Percentiles rank a stretch among this genome's conserved stretches.
phyloP scores from a whole-genome alignment of 2,888 invertebrate genomes.

The Petrophora chlorosata region DNA sequence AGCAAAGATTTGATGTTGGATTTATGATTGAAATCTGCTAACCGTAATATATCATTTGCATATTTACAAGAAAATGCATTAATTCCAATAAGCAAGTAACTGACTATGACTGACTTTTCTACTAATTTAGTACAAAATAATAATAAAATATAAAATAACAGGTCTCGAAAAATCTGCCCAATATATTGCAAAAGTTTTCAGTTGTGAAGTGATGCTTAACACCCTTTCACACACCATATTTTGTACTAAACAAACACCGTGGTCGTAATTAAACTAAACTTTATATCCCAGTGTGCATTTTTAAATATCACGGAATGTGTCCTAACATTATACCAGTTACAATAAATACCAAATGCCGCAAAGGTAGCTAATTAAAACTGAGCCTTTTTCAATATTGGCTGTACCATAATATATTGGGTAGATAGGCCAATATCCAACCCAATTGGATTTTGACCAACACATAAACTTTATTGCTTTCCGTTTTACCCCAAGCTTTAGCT shows the following conservation, averaged over 20 bases:
- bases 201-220: too few species aligned
- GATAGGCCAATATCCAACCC: constrained; percentile 16
- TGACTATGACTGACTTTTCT: too few species aligned
- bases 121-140: too few species aligned
- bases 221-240: too few species aligned
- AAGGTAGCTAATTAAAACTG: constrained; percentile 12
- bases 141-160: too few species aligned
- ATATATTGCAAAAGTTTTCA: too few species aligned
- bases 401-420: constrained; percentile 9
- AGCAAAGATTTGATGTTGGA: constrained; percentile 40
- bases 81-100: too few species aligned
- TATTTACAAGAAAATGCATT: too few species aligned
- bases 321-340: constrained; percentile 1
- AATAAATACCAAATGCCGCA: constrained; percentile 13
- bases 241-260: too few species aligned
- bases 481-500: constrained; percentile 13
- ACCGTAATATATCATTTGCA: neutral
- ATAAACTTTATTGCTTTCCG: constrained; percentile 21
- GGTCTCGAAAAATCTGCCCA: too few species aligned
- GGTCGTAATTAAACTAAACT: too few species aligned
- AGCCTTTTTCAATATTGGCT: constrained; percentile 19
- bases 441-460: constrained; percentile 29
- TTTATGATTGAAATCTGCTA: constrained; percentile 24
- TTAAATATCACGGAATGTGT: constrained; percentile 1
- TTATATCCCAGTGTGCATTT: neutral